Conservation (phyloP, 2,113 vertebrate species). For the Laticauda laticaudata region DNA sequence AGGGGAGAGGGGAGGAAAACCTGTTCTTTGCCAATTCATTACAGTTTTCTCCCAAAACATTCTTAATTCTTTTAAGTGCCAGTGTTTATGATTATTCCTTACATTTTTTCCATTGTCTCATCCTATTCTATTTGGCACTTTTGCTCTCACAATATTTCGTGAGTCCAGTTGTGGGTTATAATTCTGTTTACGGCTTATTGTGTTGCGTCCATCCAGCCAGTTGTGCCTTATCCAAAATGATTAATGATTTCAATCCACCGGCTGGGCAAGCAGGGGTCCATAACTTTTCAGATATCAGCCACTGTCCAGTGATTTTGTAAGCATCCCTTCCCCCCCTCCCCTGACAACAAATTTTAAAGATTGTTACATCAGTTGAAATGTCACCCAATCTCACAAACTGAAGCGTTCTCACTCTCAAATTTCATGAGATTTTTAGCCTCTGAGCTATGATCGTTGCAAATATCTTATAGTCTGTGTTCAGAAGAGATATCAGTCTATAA, state of each 20-base stretch:
- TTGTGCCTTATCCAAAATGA: not conserved
- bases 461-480: too few relatives aligned
- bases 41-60: not conserved
- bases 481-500: too few relatives aligned
- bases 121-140: not conserved
- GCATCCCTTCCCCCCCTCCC: not conserved
- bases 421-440: not conserved
- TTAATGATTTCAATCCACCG: not conserved
- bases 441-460: too few relatives aligned
- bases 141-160: not conserved
- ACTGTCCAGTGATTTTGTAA: not conserved
- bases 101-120: not conserved
- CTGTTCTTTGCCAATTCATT: not conserved
- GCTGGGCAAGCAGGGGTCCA: not conserved
- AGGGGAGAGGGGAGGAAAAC: not conserved
- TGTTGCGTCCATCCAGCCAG: not conserved
- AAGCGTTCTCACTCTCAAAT: not conserved
- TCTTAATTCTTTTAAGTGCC: not conserved
- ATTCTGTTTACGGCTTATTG: not conserved
- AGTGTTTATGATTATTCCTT: not conserved
- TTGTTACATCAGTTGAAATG: not conserved
- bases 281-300: not conserved
- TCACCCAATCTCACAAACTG: not conserved
- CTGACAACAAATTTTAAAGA: not conserved
- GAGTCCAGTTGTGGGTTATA: not conserved